Evolutionary conservation across 2,888 invertebrate genomes (phyloP), one percentile per base, ranked within the genome.

Genomic region (Spilarctia lutea): DNA sequence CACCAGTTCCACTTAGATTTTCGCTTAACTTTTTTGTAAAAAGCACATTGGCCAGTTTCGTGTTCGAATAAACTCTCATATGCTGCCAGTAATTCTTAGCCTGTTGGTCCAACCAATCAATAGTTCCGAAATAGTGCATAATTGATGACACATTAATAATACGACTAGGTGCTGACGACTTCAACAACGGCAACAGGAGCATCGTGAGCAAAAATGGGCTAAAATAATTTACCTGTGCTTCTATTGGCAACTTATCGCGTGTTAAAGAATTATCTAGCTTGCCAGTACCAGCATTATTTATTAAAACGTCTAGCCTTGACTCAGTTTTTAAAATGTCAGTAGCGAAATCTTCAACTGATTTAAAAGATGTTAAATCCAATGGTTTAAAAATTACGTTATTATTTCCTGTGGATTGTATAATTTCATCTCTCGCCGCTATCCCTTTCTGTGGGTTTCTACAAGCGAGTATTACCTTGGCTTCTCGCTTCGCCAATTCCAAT

Each of bases 131-230:
- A 10, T 96, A 95, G 89, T 98, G 98, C 73, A 98, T 91, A 80
- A 97, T 95, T 0, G 98, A 98, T 0, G 98, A 97, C 0, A 98
- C 98, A 27, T 98, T 96, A 0, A 98, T 96, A 0, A 98, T 97
- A 45, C 98, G 96, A 71, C 97, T 97, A 0, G 97, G 97, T 0
- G 96, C 95, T 2, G 97, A 97, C 76, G 96, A 95, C 90, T 97
- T 98, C 77, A 98, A 86, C 45, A 98, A 89, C 89, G 98, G 98
- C 78, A 98, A 96, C 18, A 99, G 95, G 27, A 98, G 96, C 90
- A 98, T 98, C 0, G 99, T 99, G 30, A 99, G 96, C 65, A 99
- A 95, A 90, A 98, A 99, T 27, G 98, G 98, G 0, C 98, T 98
- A 90, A 98, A 98, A 88, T 99, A 97, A 91, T 99, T 99, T 3